Base-by-base conservation (phyloP, 2,888 invertebrate genomes). In the Aromia moschata region DNA sequence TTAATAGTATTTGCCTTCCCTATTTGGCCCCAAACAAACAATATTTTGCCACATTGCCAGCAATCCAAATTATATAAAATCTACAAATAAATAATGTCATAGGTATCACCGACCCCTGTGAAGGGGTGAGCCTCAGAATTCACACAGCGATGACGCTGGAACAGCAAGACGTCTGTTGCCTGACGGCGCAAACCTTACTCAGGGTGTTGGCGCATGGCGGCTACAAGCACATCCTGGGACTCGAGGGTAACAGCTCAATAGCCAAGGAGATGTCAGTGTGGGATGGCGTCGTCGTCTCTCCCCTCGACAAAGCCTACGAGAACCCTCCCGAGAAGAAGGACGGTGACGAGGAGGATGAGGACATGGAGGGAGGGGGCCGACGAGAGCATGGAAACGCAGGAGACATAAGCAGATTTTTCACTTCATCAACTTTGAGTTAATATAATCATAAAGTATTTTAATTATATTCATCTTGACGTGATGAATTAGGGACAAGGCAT, bases 201-300 rank as follows among this genome's bases (percentile, higher is more conserved):
- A 86, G 98, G 44, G 94, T 98, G 10, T 84, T 98, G 41, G 88
- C 93, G 0, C 94, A 98, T 72, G 98, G 97, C 1, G 98, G 98
- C 0, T 95, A 92, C 80, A 93, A 94, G 76, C 94, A 94, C 75
- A 89, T 98, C 60, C 82, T 97, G 0, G 97, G 89, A 0, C 81
- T 87, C 57, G 85, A 85, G 63, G 85, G 84, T 2, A 84, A 82
- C 67, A 80, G 83, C 0, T 83, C 82, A 36, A 83, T 85, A 64
- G 84, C 83, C 9, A 83, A 91, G 0, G 96, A 97, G 81, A 95
- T 97, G 89, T 94, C 95, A 0, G 94, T 97, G 12, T 97, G 96
- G 96, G 92, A 96, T 74, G 96, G 96, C 0, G 95, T 98, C 1
- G 95, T 97, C 0, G 96, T 98, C 0, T 94, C 95, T 0, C 96